phyloP scores from a whole-genome alignment of 2,797 vertebrate genomes.

The Simalia tracyae region DNA sequence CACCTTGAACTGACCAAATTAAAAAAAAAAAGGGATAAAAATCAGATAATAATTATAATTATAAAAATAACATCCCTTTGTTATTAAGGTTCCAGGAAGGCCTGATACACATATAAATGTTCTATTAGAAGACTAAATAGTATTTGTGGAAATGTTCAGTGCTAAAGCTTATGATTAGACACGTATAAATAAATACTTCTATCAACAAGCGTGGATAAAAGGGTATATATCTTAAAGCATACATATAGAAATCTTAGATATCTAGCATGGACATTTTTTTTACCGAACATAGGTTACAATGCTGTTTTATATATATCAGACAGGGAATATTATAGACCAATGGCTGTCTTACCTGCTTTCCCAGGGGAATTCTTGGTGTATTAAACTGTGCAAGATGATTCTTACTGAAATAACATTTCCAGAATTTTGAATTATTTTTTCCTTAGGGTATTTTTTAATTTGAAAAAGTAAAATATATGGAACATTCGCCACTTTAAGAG shows the following conservation, averaged over 20 bases:
- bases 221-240: neutral
- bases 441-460: neutral
- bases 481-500: neutral
- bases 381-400: neutral
- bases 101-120: neutral
- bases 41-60: too few species aligned
- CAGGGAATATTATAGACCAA: neutral
- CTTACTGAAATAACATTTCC: neutral
- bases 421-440: neutral
- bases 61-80: too few species aligned
- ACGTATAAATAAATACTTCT: neutral
- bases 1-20: too few species aligned
- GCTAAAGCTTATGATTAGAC: neutral
- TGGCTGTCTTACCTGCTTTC: neutral
- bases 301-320: neutral
- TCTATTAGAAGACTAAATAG: neutral
- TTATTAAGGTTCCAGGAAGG: too few species aligned
- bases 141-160: neutral
- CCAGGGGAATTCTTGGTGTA: neutral
- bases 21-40: too few species aligned
- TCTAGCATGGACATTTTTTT: neutral
- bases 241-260: neutral
- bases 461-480: neutral
- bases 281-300: neutral
- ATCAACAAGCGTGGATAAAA: neutral